phyloP scores from a whole-genome alignment of 2,113 vertebrate species.

The Oplegnathus fasciatus region DNA sequence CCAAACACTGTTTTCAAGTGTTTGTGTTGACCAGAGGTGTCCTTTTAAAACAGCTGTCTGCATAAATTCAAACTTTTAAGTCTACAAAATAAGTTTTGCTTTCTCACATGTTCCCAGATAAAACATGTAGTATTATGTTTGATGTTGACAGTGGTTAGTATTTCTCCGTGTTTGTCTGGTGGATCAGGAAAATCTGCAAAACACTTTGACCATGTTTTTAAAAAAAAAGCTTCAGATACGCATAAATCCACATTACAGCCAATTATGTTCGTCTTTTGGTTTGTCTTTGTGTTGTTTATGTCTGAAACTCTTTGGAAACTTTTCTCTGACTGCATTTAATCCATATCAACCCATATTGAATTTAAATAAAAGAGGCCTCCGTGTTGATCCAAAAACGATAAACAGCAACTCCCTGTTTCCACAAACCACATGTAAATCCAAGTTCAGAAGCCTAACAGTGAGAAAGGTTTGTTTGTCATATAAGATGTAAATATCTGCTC shows the following conservation, averaged over 20 bases:
- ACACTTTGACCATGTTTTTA: too few species aligned
- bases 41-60: not conserved
- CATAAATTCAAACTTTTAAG: too few species aligned
- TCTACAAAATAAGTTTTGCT: too few species aligned
- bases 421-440: not conserved
- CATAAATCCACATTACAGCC: not conserved
- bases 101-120: too few species aligned
- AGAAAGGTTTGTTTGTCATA: not conserved
- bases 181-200: too few species aligned
- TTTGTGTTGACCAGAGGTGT: not conserved
- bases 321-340: too few species aligned
- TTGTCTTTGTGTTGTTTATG: not conserved
- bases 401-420: not conserved
- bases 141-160: too few species aligned
- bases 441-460: not conserved
- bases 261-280: not conserved
- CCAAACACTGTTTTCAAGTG: too few species aligned
- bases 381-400: not conserved
- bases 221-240: not conserved
- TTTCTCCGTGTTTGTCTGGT: not conserved
- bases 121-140: too few species aligned
- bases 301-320: not conserved
- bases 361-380: not conserved
- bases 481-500: not conserved
- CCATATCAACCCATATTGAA: not conserved